Evolutionary conservation across 2,888 invertebrate genomes (phyloP).

Genomic region (Andrena hattorfiana): DNA sequence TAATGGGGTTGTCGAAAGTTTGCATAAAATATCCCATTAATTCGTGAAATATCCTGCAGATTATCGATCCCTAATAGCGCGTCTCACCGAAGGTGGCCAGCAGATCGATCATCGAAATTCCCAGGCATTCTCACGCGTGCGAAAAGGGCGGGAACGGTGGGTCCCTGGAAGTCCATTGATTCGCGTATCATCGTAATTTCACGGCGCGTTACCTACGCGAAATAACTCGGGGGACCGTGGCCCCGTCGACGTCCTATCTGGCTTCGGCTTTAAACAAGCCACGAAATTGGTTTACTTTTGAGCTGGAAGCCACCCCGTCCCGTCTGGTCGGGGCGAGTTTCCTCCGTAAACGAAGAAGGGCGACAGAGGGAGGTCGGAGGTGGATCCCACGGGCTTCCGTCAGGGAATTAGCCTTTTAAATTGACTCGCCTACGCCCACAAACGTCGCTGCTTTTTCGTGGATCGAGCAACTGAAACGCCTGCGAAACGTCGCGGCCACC

Average conservation of each 20-base stretch:
- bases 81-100: slow-evolving; percentile 29
- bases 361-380: slow-evolving; percentile 60
- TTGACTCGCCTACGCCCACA: slow-evolving; percentile 80
- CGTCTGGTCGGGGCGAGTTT: slow-evolving; percentile 49
- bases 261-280: slow-evolving; percentile 84
- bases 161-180: slow-evolving; percentile 81
- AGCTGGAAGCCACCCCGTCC: slow-evolving; percentile 68
- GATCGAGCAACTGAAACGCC: slow-evolving; percentile 23
- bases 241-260: slow-evolving; percentile 72
- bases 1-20: neutral
- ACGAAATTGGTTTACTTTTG: slow-evolving; percentile 85
- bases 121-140: slow-evolving; percentile 69
- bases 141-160: slow-evolving; percentile 45
- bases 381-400: slow-evolving; percentile 74
- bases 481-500: neutral
- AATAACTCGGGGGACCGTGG: slow-evolving; percentile 83
- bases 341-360: slow-evolving; percentile 57
- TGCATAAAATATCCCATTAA: slow-evolving; percentile 28
- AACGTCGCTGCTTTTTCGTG: slow-evolving; percentile 40
- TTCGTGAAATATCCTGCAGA: slow-evolving; percentile 24
- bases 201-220: slow-evolving; percentile 85
- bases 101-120: slow-evolving; percentile 65
- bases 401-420: slow-evolving; percentile 84
- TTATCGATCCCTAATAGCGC: slow-evolving; percentile 21
- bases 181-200: slow-evolving; percentile 85